Percentiles rank a stretch among this genome's conserved stretches.
Evolutionary conservation across 2,888 invertebrate species (phyloP).

Genomic region (Drosophila vallismaia): DNA sequence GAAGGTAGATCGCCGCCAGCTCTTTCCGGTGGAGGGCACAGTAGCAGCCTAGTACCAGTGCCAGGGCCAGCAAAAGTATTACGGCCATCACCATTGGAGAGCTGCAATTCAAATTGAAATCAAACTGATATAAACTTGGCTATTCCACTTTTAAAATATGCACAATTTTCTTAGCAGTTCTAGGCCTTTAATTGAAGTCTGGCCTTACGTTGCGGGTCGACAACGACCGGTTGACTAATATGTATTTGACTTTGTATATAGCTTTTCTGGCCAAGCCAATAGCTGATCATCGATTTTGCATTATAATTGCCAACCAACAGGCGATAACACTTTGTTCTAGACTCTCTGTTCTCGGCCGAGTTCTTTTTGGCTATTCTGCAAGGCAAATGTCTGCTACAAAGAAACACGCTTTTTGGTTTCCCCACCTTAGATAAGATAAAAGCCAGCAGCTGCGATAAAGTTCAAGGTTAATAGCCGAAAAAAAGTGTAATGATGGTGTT

Average conservation of each 20-base stretch:
- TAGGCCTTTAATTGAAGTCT: slow-evolving; percentile 61
- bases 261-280: slow-evolving; percentile 5
- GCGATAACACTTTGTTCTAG: slow-evolving; percentile 54
- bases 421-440: slow-evolving; percentile 61
- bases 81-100: slow-evolving; percentile 82
- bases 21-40: slow-evolving; percentile 79
- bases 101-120: slow-evolving; percentile 37
- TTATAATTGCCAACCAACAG: slow-evolving; percentile 50
- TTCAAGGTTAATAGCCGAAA: slow-evolving; percentile 71
- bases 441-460: slow-evolving; percentile 53
- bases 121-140: slow-evolving; percentile 7
- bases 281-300: slow-evolving; percentile 54
- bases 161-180: slow-evolving; percentile 51
- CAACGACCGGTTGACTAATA: slow-evolving; percentile 44
- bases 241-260: slow-evolving; percentile 34
- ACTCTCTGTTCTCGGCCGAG: slow-evolving; percentile 6
- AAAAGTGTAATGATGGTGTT: slow-evolving; percentile 36
- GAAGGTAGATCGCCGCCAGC: slow-evolving; percentile 70
- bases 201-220: slow-evolving; percentile 14
- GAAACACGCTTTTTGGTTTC: slow-evolving; percentile 46
- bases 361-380: slow-evolving; percentile 27
- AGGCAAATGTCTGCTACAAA: slow-evolving; percentile 33
- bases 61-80: slow-evolving; percentile 80
- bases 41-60: slow-evolving; percentile 80
- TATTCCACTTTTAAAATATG: slow-evolving; percentile 54